These are phyloP conservation scores for Xylocopa sonorina DNA, from an alignment of 1,140 invertebrate species.

Conservation along the genomic window DNA sequence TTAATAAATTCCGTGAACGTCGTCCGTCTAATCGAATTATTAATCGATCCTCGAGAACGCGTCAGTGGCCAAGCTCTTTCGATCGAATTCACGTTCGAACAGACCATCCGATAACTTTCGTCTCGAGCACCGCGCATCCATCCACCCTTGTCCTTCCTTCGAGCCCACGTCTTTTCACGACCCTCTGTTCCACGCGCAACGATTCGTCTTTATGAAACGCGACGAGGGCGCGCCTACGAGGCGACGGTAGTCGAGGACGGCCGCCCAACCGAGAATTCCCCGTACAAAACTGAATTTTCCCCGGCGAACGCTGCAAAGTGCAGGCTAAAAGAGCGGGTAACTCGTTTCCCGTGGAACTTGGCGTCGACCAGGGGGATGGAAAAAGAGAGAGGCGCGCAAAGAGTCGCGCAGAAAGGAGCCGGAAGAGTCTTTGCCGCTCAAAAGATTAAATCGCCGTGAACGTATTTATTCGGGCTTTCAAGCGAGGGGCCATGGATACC, in stretches of 20 bases:
- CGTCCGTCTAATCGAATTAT: neutral
- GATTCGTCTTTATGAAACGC: slow-evolving; percentile 47
- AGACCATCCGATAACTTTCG: slow-evolving; percentile 10
- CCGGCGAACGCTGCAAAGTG: slow-evolving; percentile 65
- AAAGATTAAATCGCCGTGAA: slow-evolving; percentile 48
- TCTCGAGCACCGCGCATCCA: neutral
- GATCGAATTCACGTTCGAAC: too few relatives aligned
- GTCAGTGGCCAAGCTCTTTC: neutral
- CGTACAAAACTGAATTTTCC: slow-evolving; percentile 71
- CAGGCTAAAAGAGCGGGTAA: slow-evolving; percentile 73
- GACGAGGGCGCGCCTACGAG: neutral
- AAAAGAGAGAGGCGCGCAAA: slow-evolving; percentile 1
- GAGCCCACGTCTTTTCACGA: neutral
- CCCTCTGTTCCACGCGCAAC: neutral
- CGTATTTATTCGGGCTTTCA: slow-evolving; percentile 54
- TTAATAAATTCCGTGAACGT: slow-evolving; percentile 1
- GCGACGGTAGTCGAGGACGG: neutral
- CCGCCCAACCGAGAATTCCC: slow-evolving; percentile 55
- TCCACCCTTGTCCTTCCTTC: neutral
- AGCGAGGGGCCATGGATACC: slow-evolving; percentile 5
- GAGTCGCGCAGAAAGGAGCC: neutral
- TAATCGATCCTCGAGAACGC: slow-evolving; percentile 2
- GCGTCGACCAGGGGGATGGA: neutral
- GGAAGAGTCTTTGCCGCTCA: slow-evolving; percentile 3
- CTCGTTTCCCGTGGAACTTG: slow-evolving; percentile 66